Percentiles rank a stretch among this genome's conserved stretches.
phyloP scores from a whole-genome alignment of 2,113 vertebrate genomes.

The Syngnathoides biaculeatus region DNA sequence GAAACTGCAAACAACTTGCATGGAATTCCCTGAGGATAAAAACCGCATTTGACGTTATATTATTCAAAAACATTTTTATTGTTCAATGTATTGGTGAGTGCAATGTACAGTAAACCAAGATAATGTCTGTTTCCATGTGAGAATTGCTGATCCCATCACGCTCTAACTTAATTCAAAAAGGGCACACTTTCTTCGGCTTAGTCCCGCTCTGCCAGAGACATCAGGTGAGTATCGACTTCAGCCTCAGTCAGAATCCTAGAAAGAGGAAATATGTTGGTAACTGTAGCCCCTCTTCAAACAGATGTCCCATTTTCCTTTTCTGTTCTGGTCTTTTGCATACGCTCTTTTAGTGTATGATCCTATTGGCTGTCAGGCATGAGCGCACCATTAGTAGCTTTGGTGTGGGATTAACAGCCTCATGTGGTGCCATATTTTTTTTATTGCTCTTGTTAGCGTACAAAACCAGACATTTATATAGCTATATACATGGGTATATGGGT shows the following conservation, averaged over 20 bases:
- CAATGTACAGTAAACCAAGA: conserved; percentile 71
- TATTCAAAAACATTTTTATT: conserved; percentile 69
- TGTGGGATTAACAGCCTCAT: no score
- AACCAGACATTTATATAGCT: no score
- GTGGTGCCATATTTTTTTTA: no score
- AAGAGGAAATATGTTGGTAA: not conserved
- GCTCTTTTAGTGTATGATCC: not conserved
- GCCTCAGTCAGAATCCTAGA: conserved; percentile 90
- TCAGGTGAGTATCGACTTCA: conserved; percentile 88
- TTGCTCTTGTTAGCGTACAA: no score
- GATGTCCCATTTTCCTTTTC: not conserved
- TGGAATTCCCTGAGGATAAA: not conserved
- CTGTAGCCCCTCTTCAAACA: not conserved
- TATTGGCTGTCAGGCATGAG: not conserved
- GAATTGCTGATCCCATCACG: conserved; percentile 61
- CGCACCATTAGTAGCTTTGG: no score
- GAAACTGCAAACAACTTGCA: not conserved
- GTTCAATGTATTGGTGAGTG: conserved; percentile 64
- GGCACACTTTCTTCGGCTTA: conserved; percentile 64
- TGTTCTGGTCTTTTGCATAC: not conserved
- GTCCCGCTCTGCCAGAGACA: conserved; percentile 92
- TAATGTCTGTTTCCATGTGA: conserved; percentile 48
- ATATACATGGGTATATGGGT: not conserved
- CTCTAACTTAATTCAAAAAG: conserved; percentile 41
- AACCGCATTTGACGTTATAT: conserved; percentile 27